Conservation (phyloP, 2,113 vertebrate genomes). For the Albula goreensis region DNA sequence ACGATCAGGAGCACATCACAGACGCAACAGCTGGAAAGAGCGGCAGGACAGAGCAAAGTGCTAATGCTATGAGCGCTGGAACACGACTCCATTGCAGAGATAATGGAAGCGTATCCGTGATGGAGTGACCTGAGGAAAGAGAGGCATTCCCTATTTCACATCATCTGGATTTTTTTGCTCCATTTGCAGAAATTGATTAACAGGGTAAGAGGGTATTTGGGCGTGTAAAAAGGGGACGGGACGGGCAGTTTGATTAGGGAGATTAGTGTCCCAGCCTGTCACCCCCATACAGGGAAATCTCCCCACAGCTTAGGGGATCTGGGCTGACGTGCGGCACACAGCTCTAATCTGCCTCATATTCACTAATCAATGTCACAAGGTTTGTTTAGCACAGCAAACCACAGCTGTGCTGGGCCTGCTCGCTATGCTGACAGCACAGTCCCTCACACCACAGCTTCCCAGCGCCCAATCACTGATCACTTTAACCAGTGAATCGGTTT, state of each 20-base stretch:
- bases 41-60: too few species aligned
- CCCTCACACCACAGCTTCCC: too few species aligned
- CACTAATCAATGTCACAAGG: slow-evolving; percentile 43
- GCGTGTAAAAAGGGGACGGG: neutral
- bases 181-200: neutral
- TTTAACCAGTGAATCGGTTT: slow-evolving; percentile 32
- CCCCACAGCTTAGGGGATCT: slow-evolving; percentile 31
- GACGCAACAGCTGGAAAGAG: too few species aligned
- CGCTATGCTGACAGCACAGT: neutral
- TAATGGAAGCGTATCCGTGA: neutral
- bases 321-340: slow-evolving; percentile 4
- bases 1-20: too few species aligned
- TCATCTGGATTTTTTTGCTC: neutral
- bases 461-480: slow-evolving; percentile 30
- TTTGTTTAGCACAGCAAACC: slow-evolving; percentile 14
- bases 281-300: slow-evolving; percentile 27
- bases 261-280: slow-evolving; percentile 20
- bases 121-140: neutral
- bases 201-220: neutral
- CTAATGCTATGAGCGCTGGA: too few species aligned
- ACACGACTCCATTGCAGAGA: too few species aligned
- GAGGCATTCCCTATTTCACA: neutral
- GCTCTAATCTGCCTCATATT: slow-evolving; percentile 39
- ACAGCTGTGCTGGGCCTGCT: neutral
- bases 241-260: slow-evolving; percentile 9